Conservation (phyloP, 2,797 vertebrate genomes). For the Danio choprae region DNA sequence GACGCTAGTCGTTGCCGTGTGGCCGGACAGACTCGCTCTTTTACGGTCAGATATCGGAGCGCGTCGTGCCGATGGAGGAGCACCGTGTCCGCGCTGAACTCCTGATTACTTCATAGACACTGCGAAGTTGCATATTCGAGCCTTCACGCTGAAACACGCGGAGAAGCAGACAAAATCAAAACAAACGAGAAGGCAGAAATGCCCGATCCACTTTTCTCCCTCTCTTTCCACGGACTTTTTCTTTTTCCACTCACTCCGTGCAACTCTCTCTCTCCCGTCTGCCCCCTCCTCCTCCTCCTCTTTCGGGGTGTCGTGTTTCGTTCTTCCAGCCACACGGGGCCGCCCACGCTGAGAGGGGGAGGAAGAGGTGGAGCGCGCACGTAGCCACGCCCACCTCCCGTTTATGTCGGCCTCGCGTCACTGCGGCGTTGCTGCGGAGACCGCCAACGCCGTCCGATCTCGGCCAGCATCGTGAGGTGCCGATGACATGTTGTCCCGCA, state of each 20-base stretch:
- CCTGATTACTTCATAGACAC: constrained; percentile 57
- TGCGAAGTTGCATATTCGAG: constrained; percentile 69
- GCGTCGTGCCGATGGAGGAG: constrained; percentile 62
- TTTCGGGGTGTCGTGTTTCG: constrained; percentile 82
- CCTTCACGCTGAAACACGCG: constrained; percentile 61
- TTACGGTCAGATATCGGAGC: constrained; percentile 67
- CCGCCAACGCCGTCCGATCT: constrained; percentile 59
- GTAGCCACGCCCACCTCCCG: constrained; percentile 74
- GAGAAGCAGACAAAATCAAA: constrained; percentile 53
- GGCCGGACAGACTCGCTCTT: constrained; percentile 55
- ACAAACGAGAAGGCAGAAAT: constrained; percentile 53
- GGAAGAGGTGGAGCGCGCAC: constrained; percentile 64
- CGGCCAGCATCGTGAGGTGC: constrained; percentile 18
- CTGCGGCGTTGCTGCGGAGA: constrained; percentile 74
- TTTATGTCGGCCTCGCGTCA: constrained; percentile 57
- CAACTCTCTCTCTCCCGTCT: constrained; percentile 57
- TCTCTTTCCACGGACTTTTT: constrained; percentile 75
- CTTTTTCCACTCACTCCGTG: constrained; percentile 79
- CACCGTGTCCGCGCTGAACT: constrained; percentile 40
- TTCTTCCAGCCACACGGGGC: constrained; percentile 83
- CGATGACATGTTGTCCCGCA: constrained; percentile 53
- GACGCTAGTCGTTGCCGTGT: constrained; percentile 64
- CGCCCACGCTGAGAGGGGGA: constrained; percentile 81
- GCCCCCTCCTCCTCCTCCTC: constrained; percentile 63
- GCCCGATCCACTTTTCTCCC: constrained; percentile 65